Base-by-base conservation (phyloP, 2,797 vertebrate genomes). In the Chelmon rostratus region DNA sequence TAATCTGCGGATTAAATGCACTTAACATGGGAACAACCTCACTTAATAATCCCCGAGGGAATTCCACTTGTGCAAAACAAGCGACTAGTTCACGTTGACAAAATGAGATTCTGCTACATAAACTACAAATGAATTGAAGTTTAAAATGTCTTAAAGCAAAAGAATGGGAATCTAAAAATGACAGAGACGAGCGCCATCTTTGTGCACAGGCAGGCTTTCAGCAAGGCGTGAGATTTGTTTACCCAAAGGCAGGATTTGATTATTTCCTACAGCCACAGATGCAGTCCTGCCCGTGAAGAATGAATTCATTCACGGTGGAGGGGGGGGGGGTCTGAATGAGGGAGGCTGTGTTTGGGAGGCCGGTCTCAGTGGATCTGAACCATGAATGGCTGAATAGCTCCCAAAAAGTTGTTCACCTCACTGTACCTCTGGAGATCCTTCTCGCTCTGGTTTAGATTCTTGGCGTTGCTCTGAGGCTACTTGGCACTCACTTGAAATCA, bases 211-310 rank as follows among this genome's bases (percentile, higher is more conserved):
- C 11, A n/a, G 56, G 44, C 37, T 77, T 67, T 65, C 52, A 58
- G 65, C 46, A 62, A 40, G 35, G 40, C 2, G 23, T 6, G 42
- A 76, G 8, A 86, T 89, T 85, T 85, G 78, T 85, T 92, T 89
- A 84, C 64, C 72, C 68, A 85, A 80, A 87, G 69, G 42, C 37
- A 68, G 78, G 74, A 83, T 85, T 86, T 86, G 67, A 80, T 62
- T 42, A 85, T 83, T 91, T 88, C 78, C 87, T 87, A 68, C 56
- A 6, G 78, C 50, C 85, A 89, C 74, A 85, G 76, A 74, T 63
- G 59, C 67, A 50, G 78, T 37, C 35, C 76, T 74, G 85, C 82
- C 58, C 8, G 76, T 53, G 71, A 89, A 86, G 81, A 94, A 92
- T 71, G 71, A 86, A 73, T 72, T 76, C 77, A 83, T 91, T 94